Evolutionary conservation across 1,140 invertebrate species (phyloP).

Genomic region (Drosophila sechellia): DNA sequence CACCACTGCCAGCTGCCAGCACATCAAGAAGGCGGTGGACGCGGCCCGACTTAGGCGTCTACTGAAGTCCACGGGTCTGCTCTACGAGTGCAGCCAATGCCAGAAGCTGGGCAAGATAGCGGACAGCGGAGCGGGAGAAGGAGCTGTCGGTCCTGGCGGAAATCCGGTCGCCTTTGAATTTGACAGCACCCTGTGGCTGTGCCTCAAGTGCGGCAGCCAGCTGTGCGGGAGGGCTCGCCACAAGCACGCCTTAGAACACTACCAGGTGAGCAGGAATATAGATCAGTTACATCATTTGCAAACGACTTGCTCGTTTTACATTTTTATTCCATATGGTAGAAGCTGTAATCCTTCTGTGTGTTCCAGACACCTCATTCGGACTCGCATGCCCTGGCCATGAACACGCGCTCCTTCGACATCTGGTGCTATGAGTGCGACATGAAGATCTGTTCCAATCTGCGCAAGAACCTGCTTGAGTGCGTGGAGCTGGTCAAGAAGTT

Average conservation of each 20-base stretch:
- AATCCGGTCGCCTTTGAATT: constrained; percentile 85
- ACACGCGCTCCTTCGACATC: constrained; percentile 89
- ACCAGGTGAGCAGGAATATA: constrained; percentile 81
- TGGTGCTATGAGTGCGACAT: constrained; percentile 91
- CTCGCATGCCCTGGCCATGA: constrained; percentile 90
- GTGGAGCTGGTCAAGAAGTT: constrained; percentile 88
- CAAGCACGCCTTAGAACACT: constrained; percentile 92
- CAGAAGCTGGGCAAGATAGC: constrained; percentile 60
- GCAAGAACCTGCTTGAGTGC: constrained; percentile 88
- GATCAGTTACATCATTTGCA: not conserved
- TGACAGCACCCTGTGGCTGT: constrained; percentile 88
- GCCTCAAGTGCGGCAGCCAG: constrained; percentile 90
- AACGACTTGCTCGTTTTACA: not conserved
- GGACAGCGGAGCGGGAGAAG: not conserved
- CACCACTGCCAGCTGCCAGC: constrained; percentile 86
- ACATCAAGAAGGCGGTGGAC: constrained; percentile 89
- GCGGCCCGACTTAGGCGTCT: constrained; percentile 87
- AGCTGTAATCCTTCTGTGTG: not conserved
- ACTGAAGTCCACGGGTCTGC: constrained; percentile 86
- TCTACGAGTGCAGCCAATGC: constrained; percentile 88
- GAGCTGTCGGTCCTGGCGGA: not conserved
- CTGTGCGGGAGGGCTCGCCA: constrained; percentile 90
- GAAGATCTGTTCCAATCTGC: constrained; percentile 86
- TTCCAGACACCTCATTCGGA: constrained; percentile 89
- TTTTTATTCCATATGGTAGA: no score